Evolutionary conservation across 2,888 invertebrate species (phyloP).

Genomic region (Koerneria pararmatus): DNA sequence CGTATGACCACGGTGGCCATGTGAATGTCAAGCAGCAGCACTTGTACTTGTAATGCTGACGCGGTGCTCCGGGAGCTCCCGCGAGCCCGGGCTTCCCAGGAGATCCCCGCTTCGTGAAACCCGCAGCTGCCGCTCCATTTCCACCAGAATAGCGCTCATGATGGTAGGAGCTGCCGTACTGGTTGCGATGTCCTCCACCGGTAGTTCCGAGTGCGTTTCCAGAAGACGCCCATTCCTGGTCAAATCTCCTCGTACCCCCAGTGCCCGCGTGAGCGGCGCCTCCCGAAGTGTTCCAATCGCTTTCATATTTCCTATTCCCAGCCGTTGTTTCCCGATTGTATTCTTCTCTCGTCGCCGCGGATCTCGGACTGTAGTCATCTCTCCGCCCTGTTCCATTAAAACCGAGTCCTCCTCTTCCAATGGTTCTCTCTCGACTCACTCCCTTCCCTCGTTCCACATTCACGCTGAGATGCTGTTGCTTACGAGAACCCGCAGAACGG

Average conservation of each 20-base stretch:
- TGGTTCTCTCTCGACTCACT: background rate
- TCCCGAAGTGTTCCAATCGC: slow-evolving; percentile 12
- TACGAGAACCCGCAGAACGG: background rate
- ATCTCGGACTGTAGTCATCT: slow-evolving; percentile 17
- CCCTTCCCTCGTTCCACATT: slow-evolving; percentile 9
- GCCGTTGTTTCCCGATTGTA: background rate
- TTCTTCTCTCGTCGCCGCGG: background rate
- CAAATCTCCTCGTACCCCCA: background rate
- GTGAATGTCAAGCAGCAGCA: slow-evolving; percentile 43
- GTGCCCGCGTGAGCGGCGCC: too few relatives aligned
- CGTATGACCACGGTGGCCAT: slow-evolving; percentile 44
- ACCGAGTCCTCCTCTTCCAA: background rate
- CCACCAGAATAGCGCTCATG: slow-evolving; percentile 14
- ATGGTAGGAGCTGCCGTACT: slow-evolving; percentile 15
- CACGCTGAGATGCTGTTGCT: background rate
- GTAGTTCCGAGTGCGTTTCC: background rate
- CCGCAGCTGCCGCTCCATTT: background rate
- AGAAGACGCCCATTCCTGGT: background rate
- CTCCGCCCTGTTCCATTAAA: background rate
- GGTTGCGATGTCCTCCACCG: slow-evolving; percentile 7
- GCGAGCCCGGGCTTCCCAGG: background rate
- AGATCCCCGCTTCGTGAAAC: background rate
- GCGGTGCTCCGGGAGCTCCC: background rate
- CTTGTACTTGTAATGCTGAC: slow-evolving; percentile 29
- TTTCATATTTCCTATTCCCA: slow-evolving; percentile 6